Evolutionary conservation across 2,888 invertebrate species (phyloP).

Genomic region (Callosobruchus maculatus): DNA sequence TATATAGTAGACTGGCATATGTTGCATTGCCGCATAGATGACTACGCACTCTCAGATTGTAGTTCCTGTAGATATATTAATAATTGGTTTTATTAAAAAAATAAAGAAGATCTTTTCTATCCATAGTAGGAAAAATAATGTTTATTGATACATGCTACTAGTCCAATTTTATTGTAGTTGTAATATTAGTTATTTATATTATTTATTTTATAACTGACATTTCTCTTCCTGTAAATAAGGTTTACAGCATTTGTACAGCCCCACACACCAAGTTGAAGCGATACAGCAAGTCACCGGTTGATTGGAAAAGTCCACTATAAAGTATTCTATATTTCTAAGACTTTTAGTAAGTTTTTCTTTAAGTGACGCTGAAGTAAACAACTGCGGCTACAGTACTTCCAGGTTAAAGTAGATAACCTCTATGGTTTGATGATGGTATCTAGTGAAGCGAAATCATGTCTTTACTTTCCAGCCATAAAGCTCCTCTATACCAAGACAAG

Average conservation of each 20-base stretch:
- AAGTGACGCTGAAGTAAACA: no score
- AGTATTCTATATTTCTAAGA: no score
- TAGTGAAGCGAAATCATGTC: no score
- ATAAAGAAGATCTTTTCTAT: not conserved
- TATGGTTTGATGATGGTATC: no score
- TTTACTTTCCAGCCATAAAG: no score
- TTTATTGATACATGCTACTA: not conserved
- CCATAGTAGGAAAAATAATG: not conserved
- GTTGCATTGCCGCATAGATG: not conserved
- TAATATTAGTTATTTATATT: not conserved
- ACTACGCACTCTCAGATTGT: not conserved
- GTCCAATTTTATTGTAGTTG: not conserved
- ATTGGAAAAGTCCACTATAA: not conserved
- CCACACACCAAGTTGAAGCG: not conserved
- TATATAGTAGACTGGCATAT: not conserved
- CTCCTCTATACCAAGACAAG: no score
- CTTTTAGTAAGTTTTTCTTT: no score
- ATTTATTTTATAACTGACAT: not conserved
- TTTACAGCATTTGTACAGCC: not conserved
- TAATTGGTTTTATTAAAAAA: not conserved
- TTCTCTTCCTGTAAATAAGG: not conserved
- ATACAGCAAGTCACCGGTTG: not conserved
- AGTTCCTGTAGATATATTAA: not conserved
- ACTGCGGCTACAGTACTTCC: no score
- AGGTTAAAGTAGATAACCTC: no score